Base-by-base conservation (phyloP, 2,113 vertebrate species). In the Cranoglanis bouderius region DNA sequence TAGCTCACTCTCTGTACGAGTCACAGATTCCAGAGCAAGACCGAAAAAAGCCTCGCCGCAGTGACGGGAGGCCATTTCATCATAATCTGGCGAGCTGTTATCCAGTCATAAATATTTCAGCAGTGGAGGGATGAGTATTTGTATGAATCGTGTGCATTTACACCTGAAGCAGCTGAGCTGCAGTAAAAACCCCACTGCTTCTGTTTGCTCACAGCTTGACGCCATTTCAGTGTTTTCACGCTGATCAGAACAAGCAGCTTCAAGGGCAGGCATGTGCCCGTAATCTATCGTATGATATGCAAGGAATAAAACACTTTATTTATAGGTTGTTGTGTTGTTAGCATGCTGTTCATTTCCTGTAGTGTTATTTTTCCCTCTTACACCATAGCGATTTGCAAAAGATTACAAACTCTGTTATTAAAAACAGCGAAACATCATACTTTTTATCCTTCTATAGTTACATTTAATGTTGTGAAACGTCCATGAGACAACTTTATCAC, bases 31-130 rank as follows among this genome's bases (percentile, higher is more conserved):
- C 35, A 40, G 49, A 19, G 18, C 2, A 74, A 16, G 2, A 49
- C 3, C 0, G 40, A n/a, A 38, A 55, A 65, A 78, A 40, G 6
- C 6, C 40, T 43, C 61, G 53, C 12, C 63, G 35, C 59, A 80
- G 70, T 49, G 72, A 88, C 61, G 46, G 83, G 65, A 88, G 61
- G 19, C 63, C 53, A 72, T 57, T 65, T 88, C 87, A 88, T 84
- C 85, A 61, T 65, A 86, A 84, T 43, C 55, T 74, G n/a, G 24
- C 40, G 77, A 85, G 63, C 75, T 88, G 82, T 75, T 59, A 82
- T 82, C 88, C 74, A 32, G 55, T 74, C 87, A 65, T 82, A 21
- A 87, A 87, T 89, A 84, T 90, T 87, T 87, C 77, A 65, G 38
- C 24, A 80, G 51, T 21, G 35, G 29, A 86, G 85, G 3, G 85